Conservation (phyloP, 2,888 invertebrate species). For the Emesis russula region DNA sequence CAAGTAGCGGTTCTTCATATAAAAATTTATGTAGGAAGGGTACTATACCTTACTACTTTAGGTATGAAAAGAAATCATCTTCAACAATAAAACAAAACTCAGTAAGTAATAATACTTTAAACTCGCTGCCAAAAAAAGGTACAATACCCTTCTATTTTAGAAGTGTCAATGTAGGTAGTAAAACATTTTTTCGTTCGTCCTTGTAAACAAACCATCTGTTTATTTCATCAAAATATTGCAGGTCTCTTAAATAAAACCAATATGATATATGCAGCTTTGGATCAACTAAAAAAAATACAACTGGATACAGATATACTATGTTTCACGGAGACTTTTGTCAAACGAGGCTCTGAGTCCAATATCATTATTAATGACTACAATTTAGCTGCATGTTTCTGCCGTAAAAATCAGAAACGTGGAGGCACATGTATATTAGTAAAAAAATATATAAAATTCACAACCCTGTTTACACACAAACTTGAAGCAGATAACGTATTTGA, state of each 20-base stretch:
- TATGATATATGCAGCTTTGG: background rate
- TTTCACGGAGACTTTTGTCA: background rate
- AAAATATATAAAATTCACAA: background rate
- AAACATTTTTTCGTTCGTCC: background rate
- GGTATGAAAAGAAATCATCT: background rate
- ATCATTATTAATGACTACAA: background rate
- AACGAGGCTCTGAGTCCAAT: background rate
- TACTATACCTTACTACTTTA: background rate
- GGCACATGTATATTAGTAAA: background rate
- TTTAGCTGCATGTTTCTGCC: background rate
- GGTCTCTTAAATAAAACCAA: background rate
- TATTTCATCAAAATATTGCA: conserved; percentile 13
- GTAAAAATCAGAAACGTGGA: background rate
- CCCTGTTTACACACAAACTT: background rate
- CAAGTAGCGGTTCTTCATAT: background rate
- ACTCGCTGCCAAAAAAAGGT: background rate
- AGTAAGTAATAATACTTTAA: background rate
- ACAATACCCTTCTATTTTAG: background rate
- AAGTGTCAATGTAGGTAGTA: background rate
- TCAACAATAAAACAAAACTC: background rate
- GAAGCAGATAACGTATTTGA: background rate
- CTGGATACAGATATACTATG: background rate
- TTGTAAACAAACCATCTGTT: background rate
- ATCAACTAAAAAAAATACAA: background rate
- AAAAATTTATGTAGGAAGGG: background rate